Base-by-base conservation (phyloP, 2,888 invertebrate genomes). In the Drosophila setosimentum region DNA sequence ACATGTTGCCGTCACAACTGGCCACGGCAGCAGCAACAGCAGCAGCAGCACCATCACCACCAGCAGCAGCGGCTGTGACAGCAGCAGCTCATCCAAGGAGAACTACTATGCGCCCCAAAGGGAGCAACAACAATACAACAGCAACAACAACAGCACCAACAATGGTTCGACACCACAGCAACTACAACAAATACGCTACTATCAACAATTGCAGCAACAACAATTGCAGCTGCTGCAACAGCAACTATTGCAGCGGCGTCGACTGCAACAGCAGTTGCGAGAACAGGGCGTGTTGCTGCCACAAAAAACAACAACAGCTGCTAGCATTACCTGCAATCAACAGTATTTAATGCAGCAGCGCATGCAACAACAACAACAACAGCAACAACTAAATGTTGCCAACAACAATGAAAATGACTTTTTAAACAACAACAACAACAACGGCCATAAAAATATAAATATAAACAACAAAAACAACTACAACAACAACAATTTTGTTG, bases 131-230 rank as follows among this genome's bases (percentile, higher is more conserved):
- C 84, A 89, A 62, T 81, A 89, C 82, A 78, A 1, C 59, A 68
- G 8, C 72, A 69, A 73, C 35, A 74, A 8, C 54, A 74, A 42
- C 57, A 58, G 29, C 58, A 53, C 21, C 61, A 53, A 51, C 89
- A 42, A 81, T 81, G 89, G 96, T 0, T 53, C 83, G 29, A 86
- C 78, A 10, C 62, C 97, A 85, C 95, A 95, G 84, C 96, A 96
- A 88, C 94, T 95, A 80, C 95, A 92, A 76, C 91, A 95, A 88
- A 92, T 95, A 59, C 93, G 94, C 68, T 92, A 92, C 61, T 93
- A 93, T 76, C 92, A 93, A 71, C 91, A 91, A 33, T 83, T 92
- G 80, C 92, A 93, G 65, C 93, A 93, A 68, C 93, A 93, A 71
- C 91, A 93, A 71, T 91, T 93, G 77, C 91, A 91, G 40, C 84